phyloP scores from a whole-genome alignment of 2,113 vertebrate species.

The Psilopsiagon aymara region DNA sequence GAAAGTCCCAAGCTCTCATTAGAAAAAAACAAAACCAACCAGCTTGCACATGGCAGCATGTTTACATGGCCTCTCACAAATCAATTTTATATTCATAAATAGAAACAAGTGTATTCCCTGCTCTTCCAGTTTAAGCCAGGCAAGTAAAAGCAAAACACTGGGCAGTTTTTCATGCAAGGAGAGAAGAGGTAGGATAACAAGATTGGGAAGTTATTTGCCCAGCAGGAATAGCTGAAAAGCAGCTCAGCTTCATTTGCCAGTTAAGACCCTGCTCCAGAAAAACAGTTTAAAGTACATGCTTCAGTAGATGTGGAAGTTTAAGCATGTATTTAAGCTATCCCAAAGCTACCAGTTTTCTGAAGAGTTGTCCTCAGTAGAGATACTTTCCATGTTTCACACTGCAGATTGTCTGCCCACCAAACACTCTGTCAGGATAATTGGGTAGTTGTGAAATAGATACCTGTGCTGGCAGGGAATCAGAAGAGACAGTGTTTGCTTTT shows the following conservation, averaged over 20 bases:
- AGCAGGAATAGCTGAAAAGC: not conserved
- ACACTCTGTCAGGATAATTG: not conserved
- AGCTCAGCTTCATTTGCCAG: not conserved
- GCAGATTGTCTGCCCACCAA: not conserved
- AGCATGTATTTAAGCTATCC: not conserved
- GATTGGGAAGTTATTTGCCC: not conserved
- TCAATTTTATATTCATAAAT: not conserved
- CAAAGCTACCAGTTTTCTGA: not conserved
- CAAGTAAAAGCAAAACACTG: not conserved
- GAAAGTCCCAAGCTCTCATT: not conserved
- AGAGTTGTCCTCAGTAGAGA: not conserved
- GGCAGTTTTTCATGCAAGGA: not conserved
- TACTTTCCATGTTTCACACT: not conserved
- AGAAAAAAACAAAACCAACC: not conserved
- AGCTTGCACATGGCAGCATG: not conserved
- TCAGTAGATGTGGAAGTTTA: not conserved
- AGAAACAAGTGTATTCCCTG: not conserved
- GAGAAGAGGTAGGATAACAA: not conserved
- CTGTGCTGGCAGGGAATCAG: not conserved
- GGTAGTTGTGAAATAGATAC: not conserved
- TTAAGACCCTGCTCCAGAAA: not conserved
- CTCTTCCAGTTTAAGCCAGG: not conserved
- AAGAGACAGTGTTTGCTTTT: not conserved
- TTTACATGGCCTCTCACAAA: not conserved
- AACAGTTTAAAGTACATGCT: not conserved